Evolutionary conservation across 2,113 vertebrate species (phyloP), one percentile per base, ranked within the genome.

Genomic region (Holacanthus passer): DNA sequence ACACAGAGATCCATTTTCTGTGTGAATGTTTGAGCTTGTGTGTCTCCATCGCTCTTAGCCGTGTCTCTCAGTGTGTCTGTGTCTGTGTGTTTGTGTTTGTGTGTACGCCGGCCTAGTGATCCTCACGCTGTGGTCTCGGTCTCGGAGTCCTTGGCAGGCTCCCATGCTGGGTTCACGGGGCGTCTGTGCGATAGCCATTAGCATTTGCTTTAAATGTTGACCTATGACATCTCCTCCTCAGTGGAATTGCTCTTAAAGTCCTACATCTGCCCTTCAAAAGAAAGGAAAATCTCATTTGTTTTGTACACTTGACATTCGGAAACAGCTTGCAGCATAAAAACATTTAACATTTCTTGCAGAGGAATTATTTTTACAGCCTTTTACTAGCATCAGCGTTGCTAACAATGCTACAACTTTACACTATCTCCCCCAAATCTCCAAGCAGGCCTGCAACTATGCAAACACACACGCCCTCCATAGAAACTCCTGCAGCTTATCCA

Each of bases 1-100:
- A 85, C 81, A 29, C 73, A 47, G 39, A 65, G 79, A 86, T 91
- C 73, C 77, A 73, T 87, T 87, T 84, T 88, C 88, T 79, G 71
- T 78, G 73, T 77, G 76, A 64, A 73, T 70, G 73, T 47, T 73
- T 55, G 73, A 45, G 58, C 70, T 81, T 3, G 24, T 70, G 50
- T 52, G 50, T 76, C 67, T 71, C 70, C 10, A 71, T 84, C 50
- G 73, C 71, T 78, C 67, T 37, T 4, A 17, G 69, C 80, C 55
- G 29, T 6, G 24, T 52, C 39, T 67, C 67, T 37, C 35, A 9
- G 47, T 63, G 24, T 63, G 77, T 47, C 29, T 31, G 53, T 20
- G 8, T 58, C 3, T 63, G 24, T 63, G 77, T 47, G 24, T 31
- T 48, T 20, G 8, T 58, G 3, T 45, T 63, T n/a, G 27, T 52